Conservation (phyloP, 1,140 invertebrate species). For the Sinella curviseta region DNA sequence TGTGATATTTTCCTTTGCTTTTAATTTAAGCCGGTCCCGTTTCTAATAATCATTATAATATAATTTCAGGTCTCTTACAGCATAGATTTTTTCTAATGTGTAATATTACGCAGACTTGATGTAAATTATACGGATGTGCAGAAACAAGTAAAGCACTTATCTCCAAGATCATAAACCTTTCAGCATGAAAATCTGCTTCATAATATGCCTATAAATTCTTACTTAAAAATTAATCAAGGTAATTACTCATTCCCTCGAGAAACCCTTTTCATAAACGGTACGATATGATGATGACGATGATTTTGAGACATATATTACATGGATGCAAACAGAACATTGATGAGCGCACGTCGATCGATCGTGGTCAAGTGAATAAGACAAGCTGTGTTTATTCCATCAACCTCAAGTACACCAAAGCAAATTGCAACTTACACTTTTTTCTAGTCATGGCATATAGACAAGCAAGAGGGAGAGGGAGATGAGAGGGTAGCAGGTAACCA, state of each 20-base stretch:
- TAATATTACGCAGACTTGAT: background rate
- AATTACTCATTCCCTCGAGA: slow-evolving; percentile 12
- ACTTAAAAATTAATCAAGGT: slow-evolving; percentile 23
- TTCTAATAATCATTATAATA: slow-evolving; percentile 26
- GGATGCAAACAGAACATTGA: background rate
- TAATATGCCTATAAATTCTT: slow-evolving; percentile 19
- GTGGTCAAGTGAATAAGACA: slow-evolving; percentile 5
- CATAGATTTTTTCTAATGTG: background rate
- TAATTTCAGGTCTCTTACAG: background rate
- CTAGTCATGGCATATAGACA: background rate
- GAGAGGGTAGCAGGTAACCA: too few species aligned
- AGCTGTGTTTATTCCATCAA: slow-evolving; percentile 5
- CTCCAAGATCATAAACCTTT: slow-evolving; percentile 1
- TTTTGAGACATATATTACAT: background rate
- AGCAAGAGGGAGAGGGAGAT: too few species aligned
- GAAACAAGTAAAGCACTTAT: background rate
- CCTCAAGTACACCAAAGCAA: background rate
- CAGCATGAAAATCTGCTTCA: background rate
- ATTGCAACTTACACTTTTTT: slow-evolving; percentile 3
- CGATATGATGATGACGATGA: too few species aligned
- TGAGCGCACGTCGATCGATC: slow-evolving; percentile 21
- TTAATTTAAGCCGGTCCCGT: slow-evolving; percentile 14
- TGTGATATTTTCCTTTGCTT: slow-evolving; percentile 14
- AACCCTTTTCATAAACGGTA: too few species aligned
- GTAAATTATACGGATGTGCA: too few species aligned